Evolutionary conservation across 2,888 invertebrate species (phyloP).

Genomic region (Orthosia incerta): DNA sequence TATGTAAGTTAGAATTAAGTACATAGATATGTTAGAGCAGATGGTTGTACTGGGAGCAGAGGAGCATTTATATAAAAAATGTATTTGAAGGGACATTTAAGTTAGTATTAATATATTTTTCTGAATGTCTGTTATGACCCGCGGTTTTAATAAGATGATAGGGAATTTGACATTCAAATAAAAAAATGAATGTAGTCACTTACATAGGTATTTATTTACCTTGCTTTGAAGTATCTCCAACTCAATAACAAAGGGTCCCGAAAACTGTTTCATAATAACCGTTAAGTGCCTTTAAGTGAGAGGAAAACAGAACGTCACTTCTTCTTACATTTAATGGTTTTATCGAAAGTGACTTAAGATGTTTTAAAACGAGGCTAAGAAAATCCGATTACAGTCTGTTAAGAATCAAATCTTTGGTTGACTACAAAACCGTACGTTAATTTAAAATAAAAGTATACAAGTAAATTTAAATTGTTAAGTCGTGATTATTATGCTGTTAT

Average conservation of each 20-base stretch:
- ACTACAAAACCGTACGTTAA: neutral
- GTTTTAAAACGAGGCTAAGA: neutral
- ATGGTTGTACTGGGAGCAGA: too few relatives aligned
- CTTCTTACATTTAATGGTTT: slow-evolving; percentile 1
- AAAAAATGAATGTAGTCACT: too few relatives aligned
- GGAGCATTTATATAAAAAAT: too few relatives aligned
- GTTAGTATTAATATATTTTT: neutral
- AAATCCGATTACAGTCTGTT: neutral
- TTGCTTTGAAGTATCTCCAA: too few relatives aligned
- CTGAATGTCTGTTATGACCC: neutral
- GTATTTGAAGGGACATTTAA: neutral
- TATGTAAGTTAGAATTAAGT: too few relatives aligned
- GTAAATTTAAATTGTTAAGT: neutral
- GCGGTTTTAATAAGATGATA: neutral
- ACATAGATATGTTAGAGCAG: too few relatives aligned
- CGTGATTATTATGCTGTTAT: slow-evolving; percentile 6
- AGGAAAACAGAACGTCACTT: slow-evolving; percentile 3
- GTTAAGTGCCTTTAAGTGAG: slow-evolving; percentile 2
- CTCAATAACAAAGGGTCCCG: neutral
- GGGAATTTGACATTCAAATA: too few relatives aligned
- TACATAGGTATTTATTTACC: too few relatives aligned
- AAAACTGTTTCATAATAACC: slow-evolving; percentile 13
- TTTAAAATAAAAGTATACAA: neutral
- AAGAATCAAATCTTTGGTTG: neutral
- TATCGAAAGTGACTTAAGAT: neutral